A percentile compares a stretch with the other conserved stretches of the same genome.
phyloP scores from a whole-genome alignment of 2,113 vertebrate genomes.

The Girardinichthys multiradiatus region DNA sequence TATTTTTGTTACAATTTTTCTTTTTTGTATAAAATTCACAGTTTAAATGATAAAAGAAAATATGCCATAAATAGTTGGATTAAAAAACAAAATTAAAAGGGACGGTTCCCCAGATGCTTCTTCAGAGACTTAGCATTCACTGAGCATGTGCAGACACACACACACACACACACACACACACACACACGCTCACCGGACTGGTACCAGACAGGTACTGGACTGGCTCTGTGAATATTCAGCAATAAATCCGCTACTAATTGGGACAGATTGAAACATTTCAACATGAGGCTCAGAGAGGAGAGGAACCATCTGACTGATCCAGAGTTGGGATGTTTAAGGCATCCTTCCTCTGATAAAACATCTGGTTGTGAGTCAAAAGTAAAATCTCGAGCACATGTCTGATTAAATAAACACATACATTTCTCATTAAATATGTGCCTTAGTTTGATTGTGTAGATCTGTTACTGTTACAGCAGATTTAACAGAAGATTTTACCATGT shows the following conservation, averaged over 20 bases:
- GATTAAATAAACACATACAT: background rate
- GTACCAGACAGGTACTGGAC: background rate
- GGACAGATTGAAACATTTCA: background rate
- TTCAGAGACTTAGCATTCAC: background rate
- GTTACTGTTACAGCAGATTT: background rate
- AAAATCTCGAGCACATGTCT: background rate
- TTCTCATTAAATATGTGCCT: background rate
- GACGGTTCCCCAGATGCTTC: background rate
- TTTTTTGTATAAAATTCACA: slow-evolving; percentile 79
- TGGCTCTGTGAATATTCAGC: background rate
- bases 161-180: slow-evolving; percentile 1
- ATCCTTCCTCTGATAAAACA: too few relatives aligned
- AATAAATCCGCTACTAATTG: slow-evolving; percentile 6
- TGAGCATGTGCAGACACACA: background rate
- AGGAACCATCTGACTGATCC: background rate
- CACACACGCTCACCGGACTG: background rate
- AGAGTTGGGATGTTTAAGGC: background rate
- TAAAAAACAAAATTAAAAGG: slow-evolving; percentile 17
- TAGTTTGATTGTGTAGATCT: background rate
- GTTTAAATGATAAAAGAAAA: slow-evolving; percentile 59
- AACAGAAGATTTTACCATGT: background rate
- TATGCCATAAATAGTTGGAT: slow-evolving; percentile 69
- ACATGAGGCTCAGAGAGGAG: background rate
- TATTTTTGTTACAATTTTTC: slow-evolving; percentile 20
- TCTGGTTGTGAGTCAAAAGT: background rate